Conservation (phyloP, 2,888 invertebrate genomes). For the Creontiades dilutus region DNA sequence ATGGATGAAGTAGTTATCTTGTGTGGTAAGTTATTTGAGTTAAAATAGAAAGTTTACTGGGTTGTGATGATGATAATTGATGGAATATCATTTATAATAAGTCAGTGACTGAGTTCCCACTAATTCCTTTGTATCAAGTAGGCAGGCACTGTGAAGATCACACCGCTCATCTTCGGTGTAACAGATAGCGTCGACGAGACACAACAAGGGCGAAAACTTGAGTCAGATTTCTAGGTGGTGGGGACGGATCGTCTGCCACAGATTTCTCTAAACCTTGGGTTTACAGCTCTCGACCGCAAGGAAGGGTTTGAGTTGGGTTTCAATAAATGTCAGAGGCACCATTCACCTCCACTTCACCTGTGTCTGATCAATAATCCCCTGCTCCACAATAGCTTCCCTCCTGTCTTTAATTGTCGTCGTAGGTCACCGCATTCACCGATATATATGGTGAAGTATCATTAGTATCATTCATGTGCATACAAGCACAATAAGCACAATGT, state of each 20-base stretch:
- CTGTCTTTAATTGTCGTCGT: constrained; percentile 15
- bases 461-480: neutral
- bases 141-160: no score
- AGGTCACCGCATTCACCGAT: neutral
- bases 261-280: constrained; percentile 29
- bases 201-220: constrained; percentile 13
- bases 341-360: constrained; percentile 53
- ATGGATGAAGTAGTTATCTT: no score
- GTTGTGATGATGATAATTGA: no score
- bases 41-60: no score
- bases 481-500: no score
- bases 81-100: no score
- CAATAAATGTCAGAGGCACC: constrained; percentile 58
- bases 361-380: constrained; percentile 37
- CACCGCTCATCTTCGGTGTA: neutral
- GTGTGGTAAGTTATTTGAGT: no score
- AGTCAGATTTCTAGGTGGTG: constrained; percentile 19
- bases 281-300: constrained; percentile 44
- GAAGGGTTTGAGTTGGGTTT: constrained; percentile 57
- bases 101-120: no score
- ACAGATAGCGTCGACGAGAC: neutral
- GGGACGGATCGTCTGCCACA: neutral
- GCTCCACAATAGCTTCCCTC: neutral
- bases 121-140: no score
- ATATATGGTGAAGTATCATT: neutral